A percentile compares a stretch with the other conserved stretches of the same genome.
Conservation (phyloP, 2,888 invertebrate species). For the Balanococcus diminutus region DNA sequence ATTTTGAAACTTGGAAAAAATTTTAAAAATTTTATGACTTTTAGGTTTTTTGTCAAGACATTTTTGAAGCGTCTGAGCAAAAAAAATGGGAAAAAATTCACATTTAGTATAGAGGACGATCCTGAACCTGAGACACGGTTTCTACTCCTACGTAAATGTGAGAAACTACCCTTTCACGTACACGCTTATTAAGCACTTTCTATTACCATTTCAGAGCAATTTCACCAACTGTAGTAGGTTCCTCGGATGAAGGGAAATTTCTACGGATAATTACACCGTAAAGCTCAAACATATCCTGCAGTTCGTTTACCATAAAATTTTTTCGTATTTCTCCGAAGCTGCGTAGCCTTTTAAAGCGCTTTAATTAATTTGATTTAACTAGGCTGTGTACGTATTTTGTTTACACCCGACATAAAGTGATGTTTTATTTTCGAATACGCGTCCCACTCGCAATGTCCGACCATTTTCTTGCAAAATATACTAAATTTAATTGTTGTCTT, state of each 20-base stretch:
- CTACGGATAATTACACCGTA: background rate
- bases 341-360: background rate
- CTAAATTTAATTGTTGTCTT: constrained; percentile 14
- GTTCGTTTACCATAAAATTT: background rate
- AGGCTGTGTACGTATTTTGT: background rate
- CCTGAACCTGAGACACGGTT: no score
- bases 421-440: constrained; percentile 2
- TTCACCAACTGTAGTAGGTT: background rate
- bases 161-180: background rate
- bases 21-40: no score
- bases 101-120: no score
- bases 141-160: background rate
- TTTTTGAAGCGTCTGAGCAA: no score
- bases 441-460: background rate
- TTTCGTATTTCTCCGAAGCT: background rate
- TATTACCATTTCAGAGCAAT: background rate
- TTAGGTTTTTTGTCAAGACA: no score
- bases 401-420: background rate
- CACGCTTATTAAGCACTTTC: background rate
- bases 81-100: no score
- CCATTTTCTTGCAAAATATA: background rate
- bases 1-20: no score
- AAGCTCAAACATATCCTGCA: background rate
- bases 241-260: background rate
- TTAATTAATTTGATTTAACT: constrained; percentile 26